Conservation (phyloP, 1,140 invertebrate genomes). For the Ips nitidus region DNA sequence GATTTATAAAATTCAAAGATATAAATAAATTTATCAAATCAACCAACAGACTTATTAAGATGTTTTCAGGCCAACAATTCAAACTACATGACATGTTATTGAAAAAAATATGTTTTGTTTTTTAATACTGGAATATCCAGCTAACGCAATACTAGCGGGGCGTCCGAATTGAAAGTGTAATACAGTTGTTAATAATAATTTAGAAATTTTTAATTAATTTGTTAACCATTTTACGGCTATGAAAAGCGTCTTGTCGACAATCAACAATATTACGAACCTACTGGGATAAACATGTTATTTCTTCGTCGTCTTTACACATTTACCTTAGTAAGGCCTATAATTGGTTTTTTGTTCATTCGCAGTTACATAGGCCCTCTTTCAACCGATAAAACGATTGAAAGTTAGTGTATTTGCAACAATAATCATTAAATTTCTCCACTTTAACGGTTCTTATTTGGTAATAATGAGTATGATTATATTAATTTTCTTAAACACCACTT, state of each 20-base stretch:
- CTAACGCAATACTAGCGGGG: no score
- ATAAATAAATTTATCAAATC: no score
- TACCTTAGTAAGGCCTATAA: not conserved
- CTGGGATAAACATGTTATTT: not conserved
- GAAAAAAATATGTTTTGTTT: no score
- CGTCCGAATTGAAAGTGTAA: no score
- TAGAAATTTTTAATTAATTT: not conserved
- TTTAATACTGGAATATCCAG: no score
- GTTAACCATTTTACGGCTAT: not conserved
- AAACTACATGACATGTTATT: no score
- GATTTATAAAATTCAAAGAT: no score
- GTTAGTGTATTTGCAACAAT: not conserved
- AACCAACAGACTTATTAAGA: no score
- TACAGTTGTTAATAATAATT: not conserved
- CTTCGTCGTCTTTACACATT: not conserved
- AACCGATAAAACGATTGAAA: conserved; percentile 1
- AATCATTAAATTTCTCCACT: conserved; percentile 6
- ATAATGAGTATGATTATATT: conserved; percentile 4
- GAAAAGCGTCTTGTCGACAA: not conserved
- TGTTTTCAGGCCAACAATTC: no score
- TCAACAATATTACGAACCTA: not conserved
- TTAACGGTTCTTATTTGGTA: not conserved
- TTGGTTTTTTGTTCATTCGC: not conserved
- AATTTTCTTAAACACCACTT: not conserved
- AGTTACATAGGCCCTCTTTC: conserved; percentile 1